Evolutionary conservation across 2,888 invertebrate genomes (phyloP).

Genomic region (Sialis lutaria): DNA sequence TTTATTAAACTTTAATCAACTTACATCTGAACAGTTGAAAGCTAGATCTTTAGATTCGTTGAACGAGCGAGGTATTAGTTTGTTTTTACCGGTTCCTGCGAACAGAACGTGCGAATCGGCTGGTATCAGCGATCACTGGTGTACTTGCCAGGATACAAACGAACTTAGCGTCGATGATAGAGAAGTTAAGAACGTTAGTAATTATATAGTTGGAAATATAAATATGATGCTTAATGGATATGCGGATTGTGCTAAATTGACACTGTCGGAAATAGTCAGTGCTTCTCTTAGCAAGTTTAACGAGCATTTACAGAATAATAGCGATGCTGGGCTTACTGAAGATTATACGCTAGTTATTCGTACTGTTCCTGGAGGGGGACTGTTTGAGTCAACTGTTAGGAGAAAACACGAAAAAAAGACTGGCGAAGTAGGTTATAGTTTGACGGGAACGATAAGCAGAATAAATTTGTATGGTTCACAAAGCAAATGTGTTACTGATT

Average conservation of each 20-base stretch:
- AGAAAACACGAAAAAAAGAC: constrained; percentile 18
- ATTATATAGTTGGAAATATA: constrained; percentile 41
- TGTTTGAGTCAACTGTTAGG: constrained; percentile 66
- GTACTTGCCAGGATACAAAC: constrained; percentile 60
- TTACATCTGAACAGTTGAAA: constrained; percentile 24
- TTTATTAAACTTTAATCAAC: constrained; percentile 34
- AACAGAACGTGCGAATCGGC: constrained; percentile 62
- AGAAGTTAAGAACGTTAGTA: constrained; percentile 37
- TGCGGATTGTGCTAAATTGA: constrained; percentile 46
- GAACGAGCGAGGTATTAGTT: constrained; percentile 34
- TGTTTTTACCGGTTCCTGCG: constrained; percentile 54
- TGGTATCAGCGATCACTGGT: constrained; percentile 70
- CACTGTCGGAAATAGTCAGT: constrained; percentile 40
- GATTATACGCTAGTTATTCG: constrained; percentile 46
- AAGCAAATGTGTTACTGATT: constrained; percentile 58
- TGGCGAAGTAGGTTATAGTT: constrained; percentile 20
- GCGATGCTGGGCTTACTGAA: constrained; percentile 26
- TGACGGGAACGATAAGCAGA: constrained; percentile 59
- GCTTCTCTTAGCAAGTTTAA: constrained; percentile 42
- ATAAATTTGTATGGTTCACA: constrained; percentile 68
- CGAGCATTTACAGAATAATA: constrained; percentile 20
- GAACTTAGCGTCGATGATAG: constrained; percentile 34
- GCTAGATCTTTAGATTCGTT: constrained; percentile 18
- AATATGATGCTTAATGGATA: constrained; percentile 42
- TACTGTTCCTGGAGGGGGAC: constrained; percentile 47